Conservation (phyloP, 2,113 vertebrate genomes). For the Upupa epops region DNA sequence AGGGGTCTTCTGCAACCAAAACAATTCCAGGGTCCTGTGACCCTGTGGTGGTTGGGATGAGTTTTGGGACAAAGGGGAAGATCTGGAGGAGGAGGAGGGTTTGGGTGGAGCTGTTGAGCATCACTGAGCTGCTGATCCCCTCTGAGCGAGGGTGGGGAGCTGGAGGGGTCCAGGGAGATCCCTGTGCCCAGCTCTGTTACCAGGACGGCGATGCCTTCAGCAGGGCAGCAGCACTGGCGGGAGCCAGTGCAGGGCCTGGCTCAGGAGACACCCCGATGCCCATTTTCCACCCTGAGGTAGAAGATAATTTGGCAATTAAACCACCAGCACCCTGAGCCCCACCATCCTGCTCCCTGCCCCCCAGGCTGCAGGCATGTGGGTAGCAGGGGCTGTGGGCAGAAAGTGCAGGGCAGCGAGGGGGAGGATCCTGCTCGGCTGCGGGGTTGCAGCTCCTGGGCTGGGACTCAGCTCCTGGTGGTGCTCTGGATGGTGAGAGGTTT, state of each 20-base stretch:
- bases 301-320: not conserved
- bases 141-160: not conserved
- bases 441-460: not conserved
- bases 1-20: not conserved
- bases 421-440: not conserved
- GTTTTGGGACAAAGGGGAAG: not conserved
- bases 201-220: fast-evolving
- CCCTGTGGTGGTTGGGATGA: fast-evolving
- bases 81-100: not conserved
- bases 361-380: fast-evolving
- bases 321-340: not conserved
- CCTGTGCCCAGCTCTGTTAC: not conserved
- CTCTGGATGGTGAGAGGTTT: not conserved
- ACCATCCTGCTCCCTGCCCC: fast-evolving
- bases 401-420: not conserved
- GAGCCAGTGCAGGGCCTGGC: not conserved
- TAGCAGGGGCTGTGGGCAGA: fast-evolving
- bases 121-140: not conserved
- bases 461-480: not conserved
- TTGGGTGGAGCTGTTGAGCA: not conserved
- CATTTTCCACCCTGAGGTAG: not conserved
- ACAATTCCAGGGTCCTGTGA: not conserved
- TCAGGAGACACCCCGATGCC: not conserved
- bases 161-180: not conserved
- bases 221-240: not conserved